Evolutionary conservation across 2,797 vertebrate genomes (phyloP).

Genomic region (Anguilla anguilla): DNA sequence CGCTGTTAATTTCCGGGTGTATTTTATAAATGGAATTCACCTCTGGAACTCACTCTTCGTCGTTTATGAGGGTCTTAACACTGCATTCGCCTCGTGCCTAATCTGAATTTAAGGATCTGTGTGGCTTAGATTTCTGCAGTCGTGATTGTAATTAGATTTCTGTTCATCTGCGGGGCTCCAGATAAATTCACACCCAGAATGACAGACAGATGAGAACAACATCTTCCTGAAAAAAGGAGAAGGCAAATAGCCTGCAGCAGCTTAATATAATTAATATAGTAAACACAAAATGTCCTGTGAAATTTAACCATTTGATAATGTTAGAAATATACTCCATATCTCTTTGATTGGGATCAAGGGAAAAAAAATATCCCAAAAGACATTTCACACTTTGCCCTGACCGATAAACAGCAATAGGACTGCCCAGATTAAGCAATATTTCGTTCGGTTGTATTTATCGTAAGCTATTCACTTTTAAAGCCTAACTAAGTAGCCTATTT

Average conservation of each 20-base stretch:
- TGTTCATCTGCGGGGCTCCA: neutral
- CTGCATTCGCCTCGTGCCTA: neutral
- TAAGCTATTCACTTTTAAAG: constrained; percentile 32
- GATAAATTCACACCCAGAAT: constrained; percentile 35
- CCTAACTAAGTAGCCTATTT: constrained; percentile 11
- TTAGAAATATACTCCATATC: constrained; percentile 44
- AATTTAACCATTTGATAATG: constrained; percentile 38
- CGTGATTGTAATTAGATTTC: constrained; percentile 34
- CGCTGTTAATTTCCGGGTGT: constrained; percentile 15
- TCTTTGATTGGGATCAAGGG: constrained; percentile 49
- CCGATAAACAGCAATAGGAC: constrained; percentile 63
- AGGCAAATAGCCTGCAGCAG: neutral
- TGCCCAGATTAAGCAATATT: constrained; percentile 47
- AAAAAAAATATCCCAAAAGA: constrained; percentile 50
- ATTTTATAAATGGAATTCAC: neutral
- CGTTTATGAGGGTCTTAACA: constrained; percentile 4
- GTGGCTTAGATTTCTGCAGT: constrained; percentile 18
- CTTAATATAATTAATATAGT: constrained; percentile 38
- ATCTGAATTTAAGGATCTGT: neutral
- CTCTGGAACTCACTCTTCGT: constrained; percentile 17
- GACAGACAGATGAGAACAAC: constrained; percentile 31
- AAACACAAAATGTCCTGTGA: constrained; percentile 13
- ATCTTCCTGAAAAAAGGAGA: constrained; percentile 26
- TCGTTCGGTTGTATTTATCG: constrained; percentile 48
- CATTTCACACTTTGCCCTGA: constrained; percentile 57